These are phyloP conservation scores for Oxytorus armatus DNA, from an alignment of 2,888 invertebrate genomes.

Conservation along the genomic window DNA sequence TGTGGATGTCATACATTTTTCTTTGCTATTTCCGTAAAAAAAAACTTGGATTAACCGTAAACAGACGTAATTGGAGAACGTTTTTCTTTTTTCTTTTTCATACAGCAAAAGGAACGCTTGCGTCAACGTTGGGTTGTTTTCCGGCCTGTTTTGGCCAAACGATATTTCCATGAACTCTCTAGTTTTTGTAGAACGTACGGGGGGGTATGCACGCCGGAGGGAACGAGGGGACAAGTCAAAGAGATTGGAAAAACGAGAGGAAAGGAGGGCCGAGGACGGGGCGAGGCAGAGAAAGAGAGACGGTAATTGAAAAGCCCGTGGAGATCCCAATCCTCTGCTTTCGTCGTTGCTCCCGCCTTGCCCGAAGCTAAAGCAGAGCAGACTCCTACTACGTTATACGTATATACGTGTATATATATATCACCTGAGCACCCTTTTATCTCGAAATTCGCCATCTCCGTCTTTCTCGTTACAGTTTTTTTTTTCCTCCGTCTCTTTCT, in stretches of 20 bases:
- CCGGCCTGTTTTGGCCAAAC: conserved; percentile 16
- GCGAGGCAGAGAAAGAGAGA: conserved; percentile 56
- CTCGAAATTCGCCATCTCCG: conserved; percentile 73
- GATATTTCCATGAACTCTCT: conserved; percentile 48
- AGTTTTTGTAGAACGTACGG: conserved; percentile 32
- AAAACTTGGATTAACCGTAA: not conserved
- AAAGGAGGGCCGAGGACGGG: conserved; percentile 28
- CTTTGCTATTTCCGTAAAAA: not conserved
- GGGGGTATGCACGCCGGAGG: conserved; percentile 1
- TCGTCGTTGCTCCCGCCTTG: conserved; percentile 53
- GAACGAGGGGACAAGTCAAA: conserved; percentile 46
- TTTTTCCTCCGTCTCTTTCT: conserved; percentile 45
- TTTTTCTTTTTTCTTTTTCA: not conserved
- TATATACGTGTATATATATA: conserved; percentile 10
- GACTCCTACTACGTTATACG: conserved; percentile 25
- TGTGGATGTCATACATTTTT: not conserved
- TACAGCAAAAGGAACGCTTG: not conserved
- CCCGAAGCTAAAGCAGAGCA: conserved; percentile 47
- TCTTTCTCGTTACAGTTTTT: conserved; percentile 70
- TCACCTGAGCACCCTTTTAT: conserved; percentile 72
- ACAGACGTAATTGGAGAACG: not conserved
- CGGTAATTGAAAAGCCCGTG: conserved; percentile 80
- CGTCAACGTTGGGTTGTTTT: conserved; percentile 22
- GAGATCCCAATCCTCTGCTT: conserved; percentile 75
- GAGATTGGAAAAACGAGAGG: conserved; percentile 62